Conservation (phyloP, 2,113 vertebrate genomes). For the Scalopus aquaticus region DNA sequence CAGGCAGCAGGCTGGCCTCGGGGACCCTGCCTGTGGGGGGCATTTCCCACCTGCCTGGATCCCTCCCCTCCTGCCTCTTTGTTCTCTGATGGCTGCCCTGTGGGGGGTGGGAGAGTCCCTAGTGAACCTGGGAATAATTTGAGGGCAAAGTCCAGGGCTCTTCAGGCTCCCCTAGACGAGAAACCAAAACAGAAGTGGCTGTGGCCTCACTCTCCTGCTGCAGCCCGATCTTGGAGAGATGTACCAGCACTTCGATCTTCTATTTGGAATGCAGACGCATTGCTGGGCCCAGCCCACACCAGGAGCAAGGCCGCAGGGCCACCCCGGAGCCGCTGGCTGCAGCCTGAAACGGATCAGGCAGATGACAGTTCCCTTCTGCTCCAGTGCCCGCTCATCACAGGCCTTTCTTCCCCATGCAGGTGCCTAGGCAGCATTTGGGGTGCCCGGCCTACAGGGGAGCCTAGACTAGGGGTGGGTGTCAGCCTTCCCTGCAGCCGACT, state of each 20-base stretch:
- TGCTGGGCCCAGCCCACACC: not conserved
- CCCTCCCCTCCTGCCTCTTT: not conserved
- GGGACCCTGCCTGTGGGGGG: not conserved
- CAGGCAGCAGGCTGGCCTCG: not conserved
- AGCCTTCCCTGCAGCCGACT: not conserved
- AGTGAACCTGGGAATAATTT: not conserved
- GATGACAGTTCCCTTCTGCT: not conserved
- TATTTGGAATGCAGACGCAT: not conserved
- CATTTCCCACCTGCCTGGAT: not conserved
- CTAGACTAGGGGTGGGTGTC: fast-evolving
- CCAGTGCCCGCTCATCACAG: not conserved
- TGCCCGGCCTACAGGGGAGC: not conserved
- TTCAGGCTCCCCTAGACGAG: not conserved
- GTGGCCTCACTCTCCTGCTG: not conserved
- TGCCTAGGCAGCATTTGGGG: not conserved
- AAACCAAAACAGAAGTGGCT: too few species aligned
- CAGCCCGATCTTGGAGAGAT: not conserved
- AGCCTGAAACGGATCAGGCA: not conserved
- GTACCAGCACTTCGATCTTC: not conserved
- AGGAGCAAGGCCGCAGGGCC: not conserved
- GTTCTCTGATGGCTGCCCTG: not conserved
- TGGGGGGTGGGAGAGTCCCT: too few species aligned
- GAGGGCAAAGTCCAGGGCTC: not conserved
- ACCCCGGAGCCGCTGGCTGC: not conserved
- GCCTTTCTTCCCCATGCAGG: not conserved